phyloP scores from a whole-genome alignment of 2,888 invertebrate species.

The Hermodice carunculata region DNA sequence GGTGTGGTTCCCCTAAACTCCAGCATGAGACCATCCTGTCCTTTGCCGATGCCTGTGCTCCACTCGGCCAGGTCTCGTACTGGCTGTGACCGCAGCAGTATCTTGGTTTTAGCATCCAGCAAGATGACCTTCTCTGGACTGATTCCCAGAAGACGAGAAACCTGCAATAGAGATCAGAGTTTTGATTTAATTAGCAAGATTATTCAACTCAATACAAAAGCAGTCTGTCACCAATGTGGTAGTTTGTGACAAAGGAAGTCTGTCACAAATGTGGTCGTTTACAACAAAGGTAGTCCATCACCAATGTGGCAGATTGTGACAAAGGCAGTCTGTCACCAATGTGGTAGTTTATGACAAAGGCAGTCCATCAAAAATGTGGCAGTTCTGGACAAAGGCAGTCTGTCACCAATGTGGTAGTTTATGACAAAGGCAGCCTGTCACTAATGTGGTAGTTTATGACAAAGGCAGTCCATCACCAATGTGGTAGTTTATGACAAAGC shows the following conservation, averaged over 20 bases:
- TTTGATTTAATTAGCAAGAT: no score
- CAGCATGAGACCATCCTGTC: constrained; percentile 75
- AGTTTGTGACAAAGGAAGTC: neutral
- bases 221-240: neutral
- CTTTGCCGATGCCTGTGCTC: constrained; percentile 76
- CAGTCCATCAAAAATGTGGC: no score
- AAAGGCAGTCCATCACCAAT: no score
- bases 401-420: no score
- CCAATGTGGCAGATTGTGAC: neutral
- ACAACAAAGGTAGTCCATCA: neutral
- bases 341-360: no score
- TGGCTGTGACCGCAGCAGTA: constrained; percentile 73
- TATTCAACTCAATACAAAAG: neutral
- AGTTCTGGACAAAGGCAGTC: no score
- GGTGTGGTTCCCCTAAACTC: constrained; percentile 75
- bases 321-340: no score
- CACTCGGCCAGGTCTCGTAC: constrained; percentile 76
- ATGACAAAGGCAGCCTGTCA: no score
- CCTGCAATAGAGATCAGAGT: constrained; percentile 10
- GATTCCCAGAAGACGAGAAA: constrained; percentile 70
- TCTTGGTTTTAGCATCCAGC: constrained; percentile 75
- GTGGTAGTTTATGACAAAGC: no score
- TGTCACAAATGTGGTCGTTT: neutral
- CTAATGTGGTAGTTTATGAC: no score
- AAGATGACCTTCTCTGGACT: constrained; percentile 74